phyloP scores from a whole-genome alignment of 2,888 invertebrate species.

The Julus scandinavius region DNA sequence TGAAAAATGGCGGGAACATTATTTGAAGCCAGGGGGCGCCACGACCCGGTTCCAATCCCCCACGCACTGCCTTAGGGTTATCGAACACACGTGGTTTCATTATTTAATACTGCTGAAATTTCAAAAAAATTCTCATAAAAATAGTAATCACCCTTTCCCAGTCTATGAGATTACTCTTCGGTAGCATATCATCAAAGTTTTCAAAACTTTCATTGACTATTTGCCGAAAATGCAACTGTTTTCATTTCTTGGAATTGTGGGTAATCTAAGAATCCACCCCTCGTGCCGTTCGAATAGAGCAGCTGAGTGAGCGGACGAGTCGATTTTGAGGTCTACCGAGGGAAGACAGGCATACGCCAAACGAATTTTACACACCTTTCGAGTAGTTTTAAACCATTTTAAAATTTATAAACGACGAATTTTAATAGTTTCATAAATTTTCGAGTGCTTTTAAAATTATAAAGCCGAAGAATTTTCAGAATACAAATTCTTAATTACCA shows the following conservation, averaged over 20 bases:
- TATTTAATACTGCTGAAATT: too few relatives aligned
- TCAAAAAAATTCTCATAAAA: neutral
- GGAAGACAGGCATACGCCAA: neutral
- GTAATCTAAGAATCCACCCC: neutral
- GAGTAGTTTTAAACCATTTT: neutral
- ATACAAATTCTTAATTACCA: neutral
- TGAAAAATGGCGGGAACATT: too few relatives aligned
- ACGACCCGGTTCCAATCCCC: too few relatives aligned
- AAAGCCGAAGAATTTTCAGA: too few relatives aligned
- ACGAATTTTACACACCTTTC: neutral
- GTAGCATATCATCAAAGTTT: neutral
- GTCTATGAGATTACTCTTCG: neutral
- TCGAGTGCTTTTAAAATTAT: too few relatives aligned
- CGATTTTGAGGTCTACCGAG: neutral
- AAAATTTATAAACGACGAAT: too few relatives aligned
- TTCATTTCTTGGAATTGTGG: slow-evolving; percentile 13
- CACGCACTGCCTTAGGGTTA: too few relatives aligned
- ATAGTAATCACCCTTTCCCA: neutral
- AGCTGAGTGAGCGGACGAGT: slow-evolving; percentile 7
- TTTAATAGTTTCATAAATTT: too few relatives aligned
- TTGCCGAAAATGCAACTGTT: neutral
- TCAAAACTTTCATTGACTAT: neutral
- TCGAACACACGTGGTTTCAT: too few relatives aligned
- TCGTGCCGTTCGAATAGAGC: neutral
- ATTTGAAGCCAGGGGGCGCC: too few relatives aligned